Base-by-base conservation (phyloP, 1,140 invertebrate genomes). In the Zeugodacus cucurbitae region DNA sequence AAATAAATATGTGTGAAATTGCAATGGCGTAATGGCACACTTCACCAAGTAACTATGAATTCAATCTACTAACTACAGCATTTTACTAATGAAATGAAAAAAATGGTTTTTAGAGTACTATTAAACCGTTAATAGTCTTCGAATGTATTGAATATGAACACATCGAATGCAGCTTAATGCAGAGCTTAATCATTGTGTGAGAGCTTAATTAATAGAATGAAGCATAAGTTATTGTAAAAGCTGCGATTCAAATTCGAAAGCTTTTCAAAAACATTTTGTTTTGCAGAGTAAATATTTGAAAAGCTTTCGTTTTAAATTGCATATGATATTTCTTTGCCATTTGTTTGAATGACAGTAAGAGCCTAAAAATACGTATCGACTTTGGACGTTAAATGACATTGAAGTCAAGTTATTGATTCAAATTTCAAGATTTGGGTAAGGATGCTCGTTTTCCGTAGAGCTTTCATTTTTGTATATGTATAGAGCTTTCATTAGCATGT, bases 321-420 rank as follows among this genome's bases (percentile, higher is more conserved):
- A 48, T 48, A 1, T 3, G 26, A 48, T 62, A 22, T 62, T 26
- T 62, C 0, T 87, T 64, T 62, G 32, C 6, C 34, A 44, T 62
- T 87, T 37, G 14, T 41, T 74, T 74, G 29, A 20, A 22, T 87
- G 78, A 64, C 85, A 85, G 41, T 37, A 89, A 89, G 92, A 93
- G 92, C 92, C 92, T 93, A 93, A 93, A 93, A 93, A 93, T 93
- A 93, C 92, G 92, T 93, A 93, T 93, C 90, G 92, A 93, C 92
- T 93, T 93, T 93, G 92, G 92, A 93, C 44, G 41, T 88, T 89
- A 29, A 6, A 58, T 57, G 22, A 11, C 57, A 57, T 44, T 64
- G 78, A 32, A 64, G 1, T 67, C 82, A 87, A 87, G 89, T 70
- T 62, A 54, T 54, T 20, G 54, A 20, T 86, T 48, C 14, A 41